These are phyloP conservation scores for Motacilla tschutschensis DNA, from an alignment of 2,113 vertebrate species.

Conservation along the genomic window DNA sequence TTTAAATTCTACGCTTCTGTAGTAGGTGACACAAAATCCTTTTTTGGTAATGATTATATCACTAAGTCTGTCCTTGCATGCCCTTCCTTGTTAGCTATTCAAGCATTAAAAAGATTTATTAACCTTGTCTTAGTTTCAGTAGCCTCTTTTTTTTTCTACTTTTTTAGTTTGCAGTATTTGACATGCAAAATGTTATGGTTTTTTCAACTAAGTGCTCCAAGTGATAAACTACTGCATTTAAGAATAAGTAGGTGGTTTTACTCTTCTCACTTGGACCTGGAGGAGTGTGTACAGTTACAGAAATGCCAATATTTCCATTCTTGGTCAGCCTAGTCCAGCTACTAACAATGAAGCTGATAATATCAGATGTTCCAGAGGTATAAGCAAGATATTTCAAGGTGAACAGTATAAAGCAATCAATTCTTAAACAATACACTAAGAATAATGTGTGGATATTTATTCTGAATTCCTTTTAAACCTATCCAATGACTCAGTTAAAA, in stretches of 20 bases:
- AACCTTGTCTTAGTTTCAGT: not conserved
- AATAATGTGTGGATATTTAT: not conserved
- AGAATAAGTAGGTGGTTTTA: not conserved
- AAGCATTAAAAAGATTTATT: constrained; percentile 44
- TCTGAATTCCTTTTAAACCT: not conserved
- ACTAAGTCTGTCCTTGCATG: constrained; percentile 46
- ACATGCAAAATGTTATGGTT: not conserved
- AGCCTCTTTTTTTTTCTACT: not conserved
- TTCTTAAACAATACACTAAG: not conserved
- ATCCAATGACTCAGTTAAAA: not conserved
- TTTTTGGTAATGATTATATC: constrained; percentile 45
- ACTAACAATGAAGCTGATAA: not conserved
- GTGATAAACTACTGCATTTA: not conserved
- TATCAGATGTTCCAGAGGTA: not conserved
- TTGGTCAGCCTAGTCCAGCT: not conserved
- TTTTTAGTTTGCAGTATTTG: not conserved
- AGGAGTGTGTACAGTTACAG: not conserved
- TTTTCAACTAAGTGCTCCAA: not conserved
- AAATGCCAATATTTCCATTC: not conserved
- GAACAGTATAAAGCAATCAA: not conserved
- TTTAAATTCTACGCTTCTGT: constrained; percentile 50
- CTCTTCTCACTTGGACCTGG: not conserved
- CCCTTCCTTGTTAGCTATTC: constrained; percentile 45
- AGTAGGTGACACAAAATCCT: constrained; percentile 47
- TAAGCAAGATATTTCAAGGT: not conserved